Conservation (phyloP, 2,113 vertebrate species). For the Drymodes brunneopygia region DNA sequence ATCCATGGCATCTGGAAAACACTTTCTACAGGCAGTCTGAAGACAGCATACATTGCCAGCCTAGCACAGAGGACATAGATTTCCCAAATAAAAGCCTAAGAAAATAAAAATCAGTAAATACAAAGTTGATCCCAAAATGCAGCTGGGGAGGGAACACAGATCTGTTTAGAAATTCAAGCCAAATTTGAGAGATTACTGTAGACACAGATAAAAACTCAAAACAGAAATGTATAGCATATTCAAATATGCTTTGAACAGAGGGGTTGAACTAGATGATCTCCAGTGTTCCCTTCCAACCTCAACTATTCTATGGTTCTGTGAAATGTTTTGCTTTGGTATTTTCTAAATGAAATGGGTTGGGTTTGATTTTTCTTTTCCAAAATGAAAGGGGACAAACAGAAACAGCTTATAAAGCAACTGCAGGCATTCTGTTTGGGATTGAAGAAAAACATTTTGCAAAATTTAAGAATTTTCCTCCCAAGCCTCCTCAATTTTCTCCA, state of each 20-base stretch:
- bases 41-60: not conserved
- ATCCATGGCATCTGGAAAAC: not conserved
- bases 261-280: not conserved
- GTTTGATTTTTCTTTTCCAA: not conserved
- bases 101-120: not conserved
- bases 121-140: not conserved
- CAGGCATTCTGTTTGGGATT: not conserved
- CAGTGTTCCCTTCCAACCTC: conserved; percentile 7
- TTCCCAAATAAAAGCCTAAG: not conserved
- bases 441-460: not conserved
- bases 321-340: conserved; percentile 46
- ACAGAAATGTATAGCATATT: not conserved
- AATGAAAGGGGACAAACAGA: conserved; percentile 35
- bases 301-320: conserved; percentile 26
- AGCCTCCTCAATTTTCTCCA: not conserved
- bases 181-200: not conserved
- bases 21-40: not conserved
- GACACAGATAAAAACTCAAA: not conserved
- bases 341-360: conserved; percentile 24
- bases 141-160: not conserved
- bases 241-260: not conserved
- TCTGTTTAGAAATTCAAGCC: not conserved
- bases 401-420: not conserved
- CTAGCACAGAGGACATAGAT: not conserved
- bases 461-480: not conserved